phyloP scores from a whole-genome alignment of 2,797 vertebrate genomes.

The Galago senegalensis region DNA sequence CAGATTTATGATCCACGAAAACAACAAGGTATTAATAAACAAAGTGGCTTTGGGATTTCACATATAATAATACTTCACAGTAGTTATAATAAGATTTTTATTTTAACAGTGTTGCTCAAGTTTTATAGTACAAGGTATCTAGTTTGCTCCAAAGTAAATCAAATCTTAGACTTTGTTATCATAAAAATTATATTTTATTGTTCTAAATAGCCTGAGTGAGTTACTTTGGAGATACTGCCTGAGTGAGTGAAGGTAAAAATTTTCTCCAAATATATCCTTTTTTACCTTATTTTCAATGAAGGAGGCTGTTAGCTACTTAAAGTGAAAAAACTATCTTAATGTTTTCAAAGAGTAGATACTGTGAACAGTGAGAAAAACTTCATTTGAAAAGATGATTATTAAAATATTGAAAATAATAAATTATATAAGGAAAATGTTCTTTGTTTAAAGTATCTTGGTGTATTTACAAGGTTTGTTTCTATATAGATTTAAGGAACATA shows the following conservation, averaged over 20 bases:
- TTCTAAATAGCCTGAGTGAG: background rate
- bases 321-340: background rate
- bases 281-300: background rate
- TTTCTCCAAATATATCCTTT: background rate
- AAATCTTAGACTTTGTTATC: background rate
- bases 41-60: conserved; percentile 17
- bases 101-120: background rate
- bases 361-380: background rate
- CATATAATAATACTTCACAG: background rate
- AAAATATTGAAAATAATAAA: background rate
- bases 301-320: background rate
- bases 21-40: conserved; percentile 94
- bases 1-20: conserved; percentile 96
- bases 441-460: background rate
- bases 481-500: background rate
- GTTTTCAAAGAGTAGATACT: background rate
- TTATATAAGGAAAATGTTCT: background rate
- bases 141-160: background rate
- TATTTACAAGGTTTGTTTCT: conserved; percentile 27
- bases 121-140: conserved; percentile 38
- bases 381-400: background rate
- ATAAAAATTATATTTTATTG: conserved; percentile 11
- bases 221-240: background rate
- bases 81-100: background rate
- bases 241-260: background rate